Evolutionary conservation across 2,113 vertebrate species (phyloP).

Genomic region (Hystrix brachyura): DNA sequence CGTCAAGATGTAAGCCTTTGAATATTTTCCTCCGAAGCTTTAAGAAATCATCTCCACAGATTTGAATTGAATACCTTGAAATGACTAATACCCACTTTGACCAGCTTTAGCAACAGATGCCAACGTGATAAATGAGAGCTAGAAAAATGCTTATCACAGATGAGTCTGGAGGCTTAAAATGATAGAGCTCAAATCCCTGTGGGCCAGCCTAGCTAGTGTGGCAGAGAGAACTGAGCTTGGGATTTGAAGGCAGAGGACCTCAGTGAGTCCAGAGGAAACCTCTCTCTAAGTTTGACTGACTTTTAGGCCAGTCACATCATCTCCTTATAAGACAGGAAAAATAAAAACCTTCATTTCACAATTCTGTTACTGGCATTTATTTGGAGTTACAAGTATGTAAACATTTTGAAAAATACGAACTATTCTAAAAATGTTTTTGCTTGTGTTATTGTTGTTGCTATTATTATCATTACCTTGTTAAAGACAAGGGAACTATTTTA

Average conservation of each 20-base stretch:
- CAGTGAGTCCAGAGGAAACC: background rate
- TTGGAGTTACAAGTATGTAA: background rate
- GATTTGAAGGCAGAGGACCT: background rate
- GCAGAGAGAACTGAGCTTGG: background rate
- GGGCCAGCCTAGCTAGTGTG: background rate
- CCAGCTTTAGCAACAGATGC: conserved; percentile 31
- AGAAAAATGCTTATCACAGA: conserved; percentile 49
- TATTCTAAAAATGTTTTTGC: background rate
- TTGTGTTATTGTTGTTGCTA: background rate
- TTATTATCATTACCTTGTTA: background rate
- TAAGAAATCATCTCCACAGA: conserved; percentile 33
- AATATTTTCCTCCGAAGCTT: background rate
- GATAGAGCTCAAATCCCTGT: background rate
- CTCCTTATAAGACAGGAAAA: background rate
- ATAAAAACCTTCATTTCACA: conserved; percentile 10
- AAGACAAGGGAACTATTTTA: conserved; percentile 9
- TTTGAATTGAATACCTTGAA: conserved; percentile 64
- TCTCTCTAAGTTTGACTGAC: background rate
- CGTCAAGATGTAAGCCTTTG: background rate
- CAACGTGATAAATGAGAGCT: conserved; percentile 59
- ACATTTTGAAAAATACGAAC: background rate
- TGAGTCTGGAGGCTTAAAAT: background rate
- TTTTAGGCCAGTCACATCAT: background rate
- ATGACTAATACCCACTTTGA: conserved; percentile 47
- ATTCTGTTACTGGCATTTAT: background rate